Base-by-base conservation (phyloP, 2,797 vertebrate genomes). In the Peromyscus aztecus region DNA sequence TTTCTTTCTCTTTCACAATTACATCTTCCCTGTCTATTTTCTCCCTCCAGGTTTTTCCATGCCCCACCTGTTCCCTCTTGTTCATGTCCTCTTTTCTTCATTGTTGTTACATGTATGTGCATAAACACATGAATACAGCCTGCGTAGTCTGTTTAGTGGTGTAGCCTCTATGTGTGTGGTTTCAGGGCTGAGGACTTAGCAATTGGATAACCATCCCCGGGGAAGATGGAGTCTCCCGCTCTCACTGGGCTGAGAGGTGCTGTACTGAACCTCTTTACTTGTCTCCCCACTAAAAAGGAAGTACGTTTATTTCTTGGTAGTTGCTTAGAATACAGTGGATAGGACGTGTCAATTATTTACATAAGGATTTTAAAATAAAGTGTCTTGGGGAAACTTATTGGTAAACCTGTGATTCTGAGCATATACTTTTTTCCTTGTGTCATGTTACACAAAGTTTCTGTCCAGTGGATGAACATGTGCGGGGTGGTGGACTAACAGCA, bases 251-350 rank as follows among this genome's bases (percentile, higher is more conserved):
- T 69, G 52, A 81, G 24, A 90, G 93, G 61, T 88, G 73, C 78
- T 80, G 6, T 84, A 73, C 94, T 94, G 19, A 93, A 81, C 55
- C 75, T 55, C 85, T 89, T 86, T 31, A 65, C 8, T 93, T 96
- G 34, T 86, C 43, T 91, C 49, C 90, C 31, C 55, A 90, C 85
- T 96, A 46, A 83, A 69, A 92, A 67, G 83, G 34, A 94, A 95
- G 37, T 63, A 8, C 2, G 29, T 85, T 75, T 95, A 59, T 96
- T 88, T 90, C 11, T 96, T 94, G 31, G n/a, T 92, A 37, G 67
- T 86, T 89, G 75, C 5, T 31, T 85, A 94, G 55, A 94, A 91
- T 95, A 8, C 77, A 96, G 24, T 67, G 34, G 14, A 14, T 61
- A 95, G 27, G 34, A 89, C 84, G 69, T 93, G n/a, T 73, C 43